Conservation (phyloP, 2,797 vertebrate genomes). For the Petrocephalus schoutedeni region DNA sequence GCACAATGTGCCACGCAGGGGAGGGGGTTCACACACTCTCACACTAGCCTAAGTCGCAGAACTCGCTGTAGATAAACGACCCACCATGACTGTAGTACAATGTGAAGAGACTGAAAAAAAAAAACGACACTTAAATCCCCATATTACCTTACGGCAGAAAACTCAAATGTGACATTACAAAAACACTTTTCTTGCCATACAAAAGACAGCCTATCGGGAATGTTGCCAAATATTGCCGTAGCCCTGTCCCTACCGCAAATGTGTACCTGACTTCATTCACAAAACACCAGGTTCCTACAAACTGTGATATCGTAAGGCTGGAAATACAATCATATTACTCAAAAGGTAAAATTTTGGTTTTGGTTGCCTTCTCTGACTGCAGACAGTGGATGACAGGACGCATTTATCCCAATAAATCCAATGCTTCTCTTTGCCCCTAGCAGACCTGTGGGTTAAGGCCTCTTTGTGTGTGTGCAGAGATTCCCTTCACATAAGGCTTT, state of each 20-base stretch:
- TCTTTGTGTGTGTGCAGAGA: constrained; percentile 28
- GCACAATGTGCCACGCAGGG: constrained; percentile 45
- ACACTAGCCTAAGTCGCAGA: not conserved
- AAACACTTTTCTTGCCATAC: not conserved
- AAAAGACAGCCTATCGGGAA: constrained; percentile 22
- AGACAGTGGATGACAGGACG: constrained; percentile 23
- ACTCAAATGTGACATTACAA: not conserved
- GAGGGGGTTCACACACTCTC: constrained; percentile 13
- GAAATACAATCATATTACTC: constrained; percentile 45
- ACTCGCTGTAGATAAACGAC: not conserved
- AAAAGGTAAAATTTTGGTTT: constrained; percentile 42
- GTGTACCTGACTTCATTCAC: not conserved
- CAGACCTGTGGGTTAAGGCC: constrained; percentile 55
- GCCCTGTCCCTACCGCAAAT: not conserved
- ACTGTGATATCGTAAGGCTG: constrained; percentile 46
- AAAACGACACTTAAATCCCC: not conserved
- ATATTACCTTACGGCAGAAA: not conserved
- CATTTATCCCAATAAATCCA: constrained; percentile 33
- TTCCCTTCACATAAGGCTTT: not conserved
- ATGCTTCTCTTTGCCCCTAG: constrained; percentile 17
- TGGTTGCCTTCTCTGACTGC: constrained; percentile 37
- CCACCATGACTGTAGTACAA: not conserved
- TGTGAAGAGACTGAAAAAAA: not conserved
- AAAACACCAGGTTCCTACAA: not conserved
- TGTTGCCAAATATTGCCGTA: not conserved